Evolutionary conservation across 1,140 invertebrate species (phyloP).

Genomic region (Phymorhynchus buccinoides): DNA sequence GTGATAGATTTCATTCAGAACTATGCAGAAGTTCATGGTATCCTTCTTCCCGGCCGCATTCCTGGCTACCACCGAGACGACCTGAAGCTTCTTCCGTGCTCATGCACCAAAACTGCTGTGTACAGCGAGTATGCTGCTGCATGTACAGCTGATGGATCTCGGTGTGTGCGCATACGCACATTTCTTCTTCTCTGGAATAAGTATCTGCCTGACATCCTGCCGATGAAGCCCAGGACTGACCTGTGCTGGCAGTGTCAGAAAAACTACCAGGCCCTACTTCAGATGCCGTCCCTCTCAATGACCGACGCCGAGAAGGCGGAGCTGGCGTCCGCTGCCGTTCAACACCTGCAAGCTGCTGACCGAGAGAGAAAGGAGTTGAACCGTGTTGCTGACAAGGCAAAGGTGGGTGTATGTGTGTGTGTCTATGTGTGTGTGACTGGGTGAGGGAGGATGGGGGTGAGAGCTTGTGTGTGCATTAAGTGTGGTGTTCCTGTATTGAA

Average conservation of each 20-base stretch:
- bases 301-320: no score
- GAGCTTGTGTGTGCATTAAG: no score
- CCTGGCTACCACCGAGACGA: no score
- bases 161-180: neutral
- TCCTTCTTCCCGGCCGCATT: neutral
- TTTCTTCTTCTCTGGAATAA: neutral
- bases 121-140: neutral
- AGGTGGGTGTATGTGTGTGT: no score
- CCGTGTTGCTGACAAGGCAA: no score
- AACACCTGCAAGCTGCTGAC: neutral
- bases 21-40: neutral
- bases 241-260: neutral
- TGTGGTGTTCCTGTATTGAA: no score
- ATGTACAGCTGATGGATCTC: neutral
- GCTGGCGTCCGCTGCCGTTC: no score
- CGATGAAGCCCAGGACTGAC: neutral
- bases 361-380: no score
- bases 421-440: no score
- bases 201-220: neutral
- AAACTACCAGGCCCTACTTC: neutral
- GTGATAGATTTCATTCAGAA: neutral
- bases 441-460: no score
- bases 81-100: no score
- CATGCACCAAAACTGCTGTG: neutral
- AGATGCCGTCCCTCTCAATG: no score